These are phyloP conservation scores for Notospermus geniculatus DNA, from an alignment of 1,140 invertebrate genomes.

Conservation along the genomic window DNA sequence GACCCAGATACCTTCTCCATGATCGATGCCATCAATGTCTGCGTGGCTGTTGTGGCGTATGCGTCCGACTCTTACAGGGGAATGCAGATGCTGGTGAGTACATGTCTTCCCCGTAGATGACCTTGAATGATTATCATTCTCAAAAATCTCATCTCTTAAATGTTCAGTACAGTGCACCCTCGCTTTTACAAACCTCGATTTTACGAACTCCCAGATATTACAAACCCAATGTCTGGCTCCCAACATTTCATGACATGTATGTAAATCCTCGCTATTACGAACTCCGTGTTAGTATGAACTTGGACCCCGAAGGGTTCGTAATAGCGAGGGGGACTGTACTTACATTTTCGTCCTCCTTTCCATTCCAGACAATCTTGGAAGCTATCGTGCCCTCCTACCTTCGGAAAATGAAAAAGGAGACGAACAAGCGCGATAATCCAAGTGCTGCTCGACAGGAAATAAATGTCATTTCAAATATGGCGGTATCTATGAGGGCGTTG, in stretches of 20 bases:
- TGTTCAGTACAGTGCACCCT: too few relatives aligned
- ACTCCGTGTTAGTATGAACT: too few relatives aligned
- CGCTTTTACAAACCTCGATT: too few relatives aligned
- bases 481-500: constrained; percentile 91
- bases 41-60: constrained; percentile 95
- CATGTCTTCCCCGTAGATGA: too few relatives aligned
- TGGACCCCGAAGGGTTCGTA: too few relatives aligned
- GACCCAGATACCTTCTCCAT: constrained; percentile 51
- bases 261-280: too few relatives aligned
- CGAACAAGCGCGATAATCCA: constrained; percentile 73
- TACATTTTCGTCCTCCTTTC: neutral
- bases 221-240: too few relatives aligned
- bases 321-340: too few relatives aligned
- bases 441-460: constrained; percentile 71
- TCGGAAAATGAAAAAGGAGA: constrained; percentile 85
- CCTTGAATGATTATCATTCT: too few relatives aligned
- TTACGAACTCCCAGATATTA: too few relatives aligned
- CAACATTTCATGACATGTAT: too few relatives aligned
- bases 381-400: constrained; percentile 81
- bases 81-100: constrained; percentile 87
- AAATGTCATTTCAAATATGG: constrained; percentile 76
- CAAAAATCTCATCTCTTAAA: too few relatives aligned
- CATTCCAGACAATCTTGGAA: constrained; percentile 84
- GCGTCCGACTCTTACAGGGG: constrained; percentile 91
- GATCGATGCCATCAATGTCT: constrained; percentile 55